Evolutionary conservation across 2,113 vertebrate genomes (phyloP).

Genomic region (Aramus guarauna): DNA sequence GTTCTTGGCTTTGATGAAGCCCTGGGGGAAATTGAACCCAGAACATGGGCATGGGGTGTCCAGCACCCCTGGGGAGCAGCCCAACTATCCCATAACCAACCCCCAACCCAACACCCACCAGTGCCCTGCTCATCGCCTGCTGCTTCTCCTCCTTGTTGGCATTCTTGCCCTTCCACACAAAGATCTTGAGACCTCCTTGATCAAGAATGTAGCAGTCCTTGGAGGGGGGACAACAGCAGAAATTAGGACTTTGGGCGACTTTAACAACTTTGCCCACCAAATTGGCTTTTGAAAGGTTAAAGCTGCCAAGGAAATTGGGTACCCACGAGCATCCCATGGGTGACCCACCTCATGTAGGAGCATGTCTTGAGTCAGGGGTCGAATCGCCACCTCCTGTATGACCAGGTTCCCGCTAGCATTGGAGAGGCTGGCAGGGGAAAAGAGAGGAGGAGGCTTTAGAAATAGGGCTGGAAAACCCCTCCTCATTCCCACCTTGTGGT

Average conservation of each 20-base stretch:
- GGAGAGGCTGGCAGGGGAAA: constrained; percentile 67
- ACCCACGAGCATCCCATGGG: neutral
- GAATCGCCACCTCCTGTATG: constrained; percentile 79
- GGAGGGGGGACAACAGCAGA: neutral
- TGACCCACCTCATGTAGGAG: constrained; percentile 76
- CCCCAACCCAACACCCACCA: constrained; percentile 58
- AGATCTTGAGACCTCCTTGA: constrained; percentile 83
- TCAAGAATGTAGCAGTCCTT: constrained; percentile 89
- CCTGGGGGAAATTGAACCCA: constrained; percentile 46
- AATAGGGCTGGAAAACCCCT: neutral
- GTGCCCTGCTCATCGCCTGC: constrained; percentile 71
- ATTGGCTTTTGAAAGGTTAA: neutral
- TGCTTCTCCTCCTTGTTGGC: constrained; percentile 77
- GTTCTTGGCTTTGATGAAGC: constrained; percentile 86
- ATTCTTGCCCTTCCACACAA: constrained; percentile 83
- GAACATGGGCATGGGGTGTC: rapidly evolving
- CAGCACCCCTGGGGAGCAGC: neutral
- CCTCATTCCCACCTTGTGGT: too few species aligned
- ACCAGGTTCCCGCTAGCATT: constrained; percentile 78
- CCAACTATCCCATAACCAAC: neutral
- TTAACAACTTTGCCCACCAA: neutral
- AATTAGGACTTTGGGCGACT: neutral
- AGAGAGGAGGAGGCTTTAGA: neutral
- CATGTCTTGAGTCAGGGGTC: constrained; percentile 82
- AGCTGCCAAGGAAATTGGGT: neutral